These are phyloP conservation scores for Drosophila paracracens DNA, from an alignment of 2,888 invertebrate genomes.

Conservation along the genomic window DNA sequence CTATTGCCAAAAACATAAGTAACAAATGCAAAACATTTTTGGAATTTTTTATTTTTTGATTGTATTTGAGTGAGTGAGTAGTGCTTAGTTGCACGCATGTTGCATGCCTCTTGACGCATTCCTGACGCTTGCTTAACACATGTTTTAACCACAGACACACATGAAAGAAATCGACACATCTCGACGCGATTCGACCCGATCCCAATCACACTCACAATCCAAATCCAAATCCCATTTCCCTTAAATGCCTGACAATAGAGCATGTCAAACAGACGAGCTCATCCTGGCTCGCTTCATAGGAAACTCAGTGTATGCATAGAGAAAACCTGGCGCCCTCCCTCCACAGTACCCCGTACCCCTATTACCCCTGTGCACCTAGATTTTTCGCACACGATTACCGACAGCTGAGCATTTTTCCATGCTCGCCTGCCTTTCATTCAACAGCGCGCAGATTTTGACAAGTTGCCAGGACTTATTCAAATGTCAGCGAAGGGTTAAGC, in stretches of 20 bases:
- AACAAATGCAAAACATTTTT: not conserved
- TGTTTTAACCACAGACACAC: conserved; percentile 36
- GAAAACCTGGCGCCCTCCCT: conserved; percentile 3
- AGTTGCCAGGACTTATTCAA: conserved; percentile 78
- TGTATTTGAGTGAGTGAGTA: not conserved
- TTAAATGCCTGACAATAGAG: conserved; percentile 65
- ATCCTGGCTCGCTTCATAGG: conserved; percentile 32
- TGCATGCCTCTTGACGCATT: conserved; percentile 35
- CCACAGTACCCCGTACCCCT: not conserved
- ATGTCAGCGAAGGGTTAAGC: conserved; percentile 76
- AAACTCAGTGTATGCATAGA: conserved; percentile 13
- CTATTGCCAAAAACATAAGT: not conserved
- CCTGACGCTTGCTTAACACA: conserved; percentile 67
- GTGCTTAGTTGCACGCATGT: conserved; percentile 24
- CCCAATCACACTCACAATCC: conserved; percentile 3
- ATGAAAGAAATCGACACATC: not conserved
- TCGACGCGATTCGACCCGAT: not conserved
- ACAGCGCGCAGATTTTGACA: conserved; percentile 72
- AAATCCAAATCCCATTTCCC: conserved; percentile 63
- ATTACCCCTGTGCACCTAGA: conserved; percentile 34
- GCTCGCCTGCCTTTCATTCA: conserved; percentile 51
- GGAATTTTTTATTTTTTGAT: not conserved
- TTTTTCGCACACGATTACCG: conserved; percentile 77
- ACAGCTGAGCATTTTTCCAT: conserved; percentile 78
- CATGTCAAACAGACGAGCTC: conserved; percentile 51